These are phyloP conservation scores for Pterocles burchelli DNA, from an alignment of 2,113 vertebrate genomes.

Conservation along the genomic window DNA sequence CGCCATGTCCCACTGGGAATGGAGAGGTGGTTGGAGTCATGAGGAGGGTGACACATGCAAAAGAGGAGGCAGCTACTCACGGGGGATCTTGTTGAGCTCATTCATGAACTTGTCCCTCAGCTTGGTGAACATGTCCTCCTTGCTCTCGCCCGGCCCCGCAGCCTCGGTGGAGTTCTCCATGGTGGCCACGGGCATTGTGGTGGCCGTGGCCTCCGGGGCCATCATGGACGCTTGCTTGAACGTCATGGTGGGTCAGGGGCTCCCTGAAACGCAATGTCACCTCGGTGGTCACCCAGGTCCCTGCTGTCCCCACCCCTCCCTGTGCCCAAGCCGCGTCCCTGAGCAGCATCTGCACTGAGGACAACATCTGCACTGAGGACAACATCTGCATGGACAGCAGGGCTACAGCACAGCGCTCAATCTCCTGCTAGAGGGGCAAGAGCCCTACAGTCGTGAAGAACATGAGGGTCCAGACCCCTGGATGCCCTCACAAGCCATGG, in stretches of 20 bases:
- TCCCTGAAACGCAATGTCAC: neutral
- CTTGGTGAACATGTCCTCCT: slow-evolving; percentile 86
- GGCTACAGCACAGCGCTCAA: no score
- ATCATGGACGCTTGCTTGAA: slow-evolving; percentile 86
- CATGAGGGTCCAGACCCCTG: neutral
- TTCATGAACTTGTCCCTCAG: slow-evolving; percentile 94
- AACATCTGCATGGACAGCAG: neutral
- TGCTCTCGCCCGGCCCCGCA: slow-evolving; percentile 64
- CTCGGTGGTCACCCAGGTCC: neutral
- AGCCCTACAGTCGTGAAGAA: neutral
- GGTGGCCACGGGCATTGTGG: slow-evolving; percentile 69
- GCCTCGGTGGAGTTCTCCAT: slow-evolving; percentile 86
- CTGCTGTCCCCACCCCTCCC: neutral
- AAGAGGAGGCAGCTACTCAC: slow-evolving; percentile 78
- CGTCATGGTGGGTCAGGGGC: slow-evolving; percentile 72
- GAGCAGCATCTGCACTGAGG: neutral
- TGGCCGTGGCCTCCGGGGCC: slow-evolving; percentile 79
- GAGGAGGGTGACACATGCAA: neutral
- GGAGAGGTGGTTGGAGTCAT: accelerated
- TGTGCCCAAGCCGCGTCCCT: neutral
- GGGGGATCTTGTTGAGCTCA: slow-evolving; percentile 90
- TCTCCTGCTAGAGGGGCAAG: neutral
- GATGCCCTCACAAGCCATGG: neutral
- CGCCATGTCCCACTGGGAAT: neutral
- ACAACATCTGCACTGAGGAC: accelerated